Evolutionary conservation across 2,113 vertebrate genomes (phyloP).

Genomic region (Mesocricetus auratus): DNA sequence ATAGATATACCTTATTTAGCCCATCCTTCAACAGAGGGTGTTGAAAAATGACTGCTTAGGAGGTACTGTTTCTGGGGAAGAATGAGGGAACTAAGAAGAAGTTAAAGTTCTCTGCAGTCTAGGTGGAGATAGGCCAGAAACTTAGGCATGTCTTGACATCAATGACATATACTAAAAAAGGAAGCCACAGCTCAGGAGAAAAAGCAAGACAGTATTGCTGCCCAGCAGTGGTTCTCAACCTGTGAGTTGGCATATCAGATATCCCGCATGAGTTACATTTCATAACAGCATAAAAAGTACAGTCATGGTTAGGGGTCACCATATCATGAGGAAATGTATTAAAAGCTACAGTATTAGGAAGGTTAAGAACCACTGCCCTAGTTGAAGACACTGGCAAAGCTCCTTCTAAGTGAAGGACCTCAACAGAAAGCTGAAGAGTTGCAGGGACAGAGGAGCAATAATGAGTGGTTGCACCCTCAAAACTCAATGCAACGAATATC

Average conservation of each 20-base stretch:
- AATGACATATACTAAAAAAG: not conserved
- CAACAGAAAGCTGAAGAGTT: not conserved
- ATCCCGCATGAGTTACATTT: not conserved
- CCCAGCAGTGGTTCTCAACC: not conserved
- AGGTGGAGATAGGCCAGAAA: not conserved
- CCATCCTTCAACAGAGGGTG: not conserved
- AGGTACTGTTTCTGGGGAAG: not conserved
- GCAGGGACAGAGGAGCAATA: fast-evolving
- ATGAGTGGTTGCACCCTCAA: not conserved
- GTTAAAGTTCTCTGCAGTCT: not conserved
- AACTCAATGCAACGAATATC: not conserved
- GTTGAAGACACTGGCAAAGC: not conserved
- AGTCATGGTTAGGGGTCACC: not conserved
- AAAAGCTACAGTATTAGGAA: not conserved
- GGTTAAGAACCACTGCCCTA: not conserved
- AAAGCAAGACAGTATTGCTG: too few relatives aligned
- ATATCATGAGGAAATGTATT: not conserved
- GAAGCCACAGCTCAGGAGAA: fast-evolving
- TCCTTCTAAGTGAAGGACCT: not conserved
- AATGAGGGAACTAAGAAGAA: not conserved
- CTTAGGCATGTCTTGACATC: not conserved
- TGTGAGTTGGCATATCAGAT: fast-evolving
- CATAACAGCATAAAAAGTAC: not conserved
- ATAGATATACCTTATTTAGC: not conserved
- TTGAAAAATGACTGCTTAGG: not conserved